These are phyloP conservation scores for Drosophila peninsularis DNA, from an alignment of 2,888 invertebrate genomes.

Conservation along the genomic window DNA sequence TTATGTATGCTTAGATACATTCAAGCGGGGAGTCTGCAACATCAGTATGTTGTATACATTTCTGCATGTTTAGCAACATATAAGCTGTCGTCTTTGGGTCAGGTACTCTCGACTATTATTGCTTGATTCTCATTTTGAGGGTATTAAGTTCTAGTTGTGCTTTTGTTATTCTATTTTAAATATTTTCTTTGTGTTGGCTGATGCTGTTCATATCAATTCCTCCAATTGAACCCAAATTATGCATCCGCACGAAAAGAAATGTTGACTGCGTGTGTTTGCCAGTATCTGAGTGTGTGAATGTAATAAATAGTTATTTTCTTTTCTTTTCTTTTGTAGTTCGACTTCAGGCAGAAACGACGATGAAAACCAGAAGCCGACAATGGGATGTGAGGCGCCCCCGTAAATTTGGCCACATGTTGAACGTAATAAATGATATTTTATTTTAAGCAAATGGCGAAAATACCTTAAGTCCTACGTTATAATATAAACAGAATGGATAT, in stretches of 20 bases:
- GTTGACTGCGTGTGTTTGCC: background rate
- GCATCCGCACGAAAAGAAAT: conserved; percentile 41
- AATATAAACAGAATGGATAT: too few species aligned
- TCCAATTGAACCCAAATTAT: conserved; percentile 67
- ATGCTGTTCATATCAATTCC: conserved; percentile 60
- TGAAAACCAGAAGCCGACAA: conserved; percentile 46
- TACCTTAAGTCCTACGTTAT: background rate
- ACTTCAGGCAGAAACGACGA: conserved; percentile 31
- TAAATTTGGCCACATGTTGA: conserved; percentile 25
- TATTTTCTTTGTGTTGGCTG: conserved; percentile 12
- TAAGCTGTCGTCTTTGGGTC: too few species aligned
- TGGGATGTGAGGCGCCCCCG: conserved; percentile 18
- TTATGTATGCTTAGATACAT: conserved; percentile 2
- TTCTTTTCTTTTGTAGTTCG: conserved; percentile 22
- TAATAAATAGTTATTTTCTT: conserved; percentile 49
- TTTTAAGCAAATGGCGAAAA: conserved; percentile 2
- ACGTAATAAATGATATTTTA: conserved; percentile 11
- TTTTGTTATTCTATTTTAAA: conserved; percentile 1
- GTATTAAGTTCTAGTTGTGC: conserved; percentile 16
- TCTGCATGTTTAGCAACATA: background rate
- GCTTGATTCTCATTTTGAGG: background rate
- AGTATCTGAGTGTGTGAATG: conserved; percentile 5
- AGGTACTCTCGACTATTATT: too few species aligned
- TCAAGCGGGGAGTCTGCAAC: background rate
- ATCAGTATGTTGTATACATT: background rate